Evolutionary conservation across 2,113 vertebrate species (phyloP).

Genomic region (Poeciliopsis retropinna): DNA sequence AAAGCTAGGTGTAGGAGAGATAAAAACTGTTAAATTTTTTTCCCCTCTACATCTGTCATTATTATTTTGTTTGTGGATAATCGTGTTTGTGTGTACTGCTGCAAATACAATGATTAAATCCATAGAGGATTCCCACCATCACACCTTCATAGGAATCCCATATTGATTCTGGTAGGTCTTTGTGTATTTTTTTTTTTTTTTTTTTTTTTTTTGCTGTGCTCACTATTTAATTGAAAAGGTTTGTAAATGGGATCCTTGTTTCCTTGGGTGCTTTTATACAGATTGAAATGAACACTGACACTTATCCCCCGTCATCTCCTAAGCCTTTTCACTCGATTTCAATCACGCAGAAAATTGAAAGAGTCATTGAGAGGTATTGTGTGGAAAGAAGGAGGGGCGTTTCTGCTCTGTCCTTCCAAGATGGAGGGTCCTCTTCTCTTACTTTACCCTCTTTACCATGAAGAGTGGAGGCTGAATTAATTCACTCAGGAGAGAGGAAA

Average conservation of each 20-base stretch:
- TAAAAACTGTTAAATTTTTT: conserved; percentile 50
- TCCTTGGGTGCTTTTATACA: conserved; percentile 13
- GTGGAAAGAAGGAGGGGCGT: conserved; percentile 5
- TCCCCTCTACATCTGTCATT: conserved; percentile 16
- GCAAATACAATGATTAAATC: background rate
- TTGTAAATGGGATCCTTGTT: conserved; percentile 9
- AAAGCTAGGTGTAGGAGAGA: conserved; percentile 51
- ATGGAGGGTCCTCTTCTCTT: conserved; percentile 10
- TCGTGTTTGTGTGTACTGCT: background rate
- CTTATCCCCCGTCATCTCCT: conserved; percentile 13
- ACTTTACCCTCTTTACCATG: conserved; percentile 7
- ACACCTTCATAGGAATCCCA: background rate
- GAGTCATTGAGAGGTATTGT: conserved; percentile 5
- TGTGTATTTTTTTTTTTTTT: background rate
- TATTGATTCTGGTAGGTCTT: background rate
- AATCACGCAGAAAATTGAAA: conserved; percentile 20
- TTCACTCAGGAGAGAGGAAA: conserved; percentile 13
- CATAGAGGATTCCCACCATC: background rate
- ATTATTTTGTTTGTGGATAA: background rate
- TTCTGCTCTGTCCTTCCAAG: background rate
- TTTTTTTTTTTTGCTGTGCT: background rate
- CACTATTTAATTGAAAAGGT: conserved; percentile 9
- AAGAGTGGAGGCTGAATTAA: conserved; percentile 36
- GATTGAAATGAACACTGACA: conserved; percentile 19
- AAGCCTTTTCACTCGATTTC: conserved; percentile 30